phyloP scores from a whole-genome alignment of 2,797 vertebrate genomes.

The Muscicapa comitata region DNA sequence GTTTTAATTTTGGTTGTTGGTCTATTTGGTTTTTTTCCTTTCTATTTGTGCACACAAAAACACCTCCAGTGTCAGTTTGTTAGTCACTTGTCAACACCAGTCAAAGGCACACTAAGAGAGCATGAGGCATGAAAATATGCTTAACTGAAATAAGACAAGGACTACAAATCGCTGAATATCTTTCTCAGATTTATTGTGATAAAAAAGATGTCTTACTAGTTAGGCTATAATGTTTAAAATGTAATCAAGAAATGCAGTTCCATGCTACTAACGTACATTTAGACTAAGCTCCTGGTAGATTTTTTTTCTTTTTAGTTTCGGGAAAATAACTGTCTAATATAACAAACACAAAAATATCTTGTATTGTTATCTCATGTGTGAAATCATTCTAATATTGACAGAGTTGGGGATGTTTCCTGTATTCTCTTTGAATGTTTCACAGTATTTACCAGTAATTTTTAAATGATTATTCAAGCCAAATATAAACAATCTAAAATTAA shows the following conservation, averaged over 20 bases:
- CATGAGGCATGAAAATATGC: not conserved
- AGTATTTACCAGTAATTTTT: not conserved
- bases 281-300: not conserved
- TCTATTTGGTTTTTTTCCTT: not conserved
- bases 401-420: rapidly evolving
- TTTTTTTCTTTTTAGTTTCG: not conserved
- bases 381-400: not conserved
- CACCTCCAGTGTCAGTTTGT: not conserved
- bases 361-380: not conserved
- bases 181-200: not conserved
- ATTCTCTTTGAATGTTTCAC: not conserved
- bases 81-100: not conserved
- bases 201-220: not conserved
- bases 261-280: rapidly evolving
- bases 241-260: not conserved
- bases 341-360: not conserved
- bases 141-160: not conserved
- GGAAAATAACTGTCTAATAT: not conserved
- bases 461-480: not conserved
- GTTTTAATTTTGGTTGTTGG: not conserved
- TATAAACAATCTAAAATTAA: not conserved
- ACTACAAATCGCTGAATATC: not conserved
- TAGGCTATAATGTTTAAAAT: not conserved
- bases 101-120: not conserved
- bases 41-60: not conserved